Conservation (phyloP, 2,113 vertebrate genomes). For the Gulo gulo region DNA sequence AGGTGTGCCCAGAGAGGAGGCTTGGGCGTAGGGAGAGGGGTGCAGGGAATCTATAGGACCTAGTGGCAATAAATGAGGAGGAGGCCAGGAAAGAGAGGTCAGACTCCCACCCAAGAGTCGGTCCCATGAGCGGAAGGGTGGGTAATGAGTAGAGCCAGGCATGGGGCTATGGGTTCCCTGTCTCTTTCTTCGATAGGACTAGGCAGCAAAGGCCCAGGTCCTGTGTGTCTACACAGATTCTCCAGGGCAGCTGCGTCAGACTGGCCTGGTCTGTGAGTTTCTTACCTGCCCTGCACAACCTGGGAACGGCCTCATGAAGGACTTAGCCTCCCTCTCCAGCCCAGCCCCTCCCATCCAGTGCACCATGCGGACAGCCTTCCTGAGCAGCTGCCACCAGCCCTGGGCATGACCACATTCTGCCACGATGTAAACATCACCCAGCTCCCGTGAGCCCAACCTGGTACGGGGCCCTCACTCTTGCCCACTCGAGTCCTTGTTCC, state of each 20-base stretch:
- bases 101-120: not conserved
- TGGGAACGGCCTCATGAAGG: not conserved
- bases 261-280: not conserved
- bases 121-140: not conserved
- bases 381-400: not conserved
- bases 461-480: not conserved
- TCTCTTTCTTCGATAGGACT: not conserved
- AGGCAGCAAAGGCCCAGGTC: not conserved
- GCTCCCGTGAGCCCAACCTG: rapidly evolving
- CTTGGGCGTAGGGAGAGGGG: not conserved
- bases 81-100: not conserved
- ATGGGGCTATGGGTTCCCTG: not conserved
- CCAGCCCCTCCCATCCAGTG: not conserved
- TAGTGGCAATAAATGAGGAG: not conserved
- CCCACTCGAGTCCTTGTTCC: not conserved
- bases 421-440: not conserved
- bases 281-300: not conserved
- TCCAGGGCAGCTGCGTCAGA: not conserved
- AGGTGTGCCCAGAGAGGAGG: not conserved
- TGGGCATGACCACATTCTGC: not conserved
- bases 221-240: not conserved
- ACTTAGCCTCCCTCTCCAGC: not conserved
- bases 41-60: not conserved
- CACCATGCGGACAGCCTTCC: not conserved
- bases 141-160: not conserved